Percentiles rank a stretch among this genome's conserved stretches.
Conservation (phyloP, 2,797 vertebrate genomes). For the Dallia pectoralis region DNA sequence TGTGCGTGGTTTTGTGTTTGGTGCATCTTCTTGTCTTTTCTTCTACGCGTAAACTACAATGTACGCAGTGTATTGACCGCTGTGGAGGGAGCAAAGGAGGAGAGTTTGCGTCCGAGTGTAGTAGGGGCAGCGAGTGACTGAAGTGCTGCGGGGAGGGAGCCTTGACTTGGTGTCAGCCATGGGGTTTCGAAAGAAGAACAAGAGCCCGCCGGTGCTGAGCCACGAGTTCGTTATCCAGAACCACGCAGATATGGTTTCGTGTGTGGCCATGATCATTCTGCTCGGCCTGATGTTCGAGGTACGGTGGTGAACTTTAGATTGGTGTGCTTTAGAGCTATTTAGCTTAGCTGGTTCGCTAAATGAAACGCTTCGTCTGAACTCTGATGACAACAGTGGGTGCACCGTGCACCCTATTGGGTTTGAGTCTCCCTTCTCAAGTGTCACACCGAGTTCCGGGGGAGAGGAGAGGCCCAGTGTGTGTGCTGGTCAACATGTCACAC, state of each 20-base stretch:
- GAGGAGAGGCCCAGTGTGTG: conserved; percentile 49
- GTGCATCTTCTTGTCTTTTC: conserved; percentile 54
- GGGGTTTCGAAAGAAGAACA: conserved; percentile 80
- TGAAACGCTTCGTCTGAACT: background rate
- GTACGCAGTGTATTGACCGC: conserved; percentile 33
- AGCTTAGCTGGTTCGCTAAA: background rate
- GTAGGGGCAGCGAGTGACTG: background rate
- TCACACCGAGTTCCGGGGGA: conserved; percentile 53
- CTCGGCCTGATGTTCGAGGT: conserved; percentile 79
- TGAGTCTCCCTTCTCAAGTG: conserved; percentile 54
- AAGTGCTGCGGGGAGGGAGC: conserved; percentile 21
- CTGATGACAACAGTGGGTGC: conserved; percentile 2
- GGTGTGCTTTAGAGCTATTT: background rate
- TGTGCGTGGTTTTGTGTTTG: conserved; percentile 63
- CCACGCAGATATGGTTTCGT: conserved; percentile 74
- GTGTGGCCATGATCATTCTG: conserved; percentile 73
- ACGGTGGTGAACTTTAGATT: conserved; percentile 36
- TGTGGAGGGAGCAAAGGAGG: conserved; percentile 19
- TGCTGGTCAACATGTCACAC: background rate
- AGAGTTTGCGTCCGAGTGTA: conserved; percentile 1
- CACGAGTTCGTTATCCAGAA: conserved; percentile 83
- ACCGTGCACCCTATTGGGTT: conserved; percentile 9
- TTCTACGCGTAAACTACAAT: conserved; percentile 47
- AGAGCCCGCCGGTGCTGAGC: conserved; percentile 77
- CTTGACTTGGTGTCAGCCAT: conserved; percentile 54